A percentile compares a stretch with the other conserved stretches of the same genome.
Conservation (phyloP, 2,888 invertebrate species). For the Sarcophaga variegata region DNA sequence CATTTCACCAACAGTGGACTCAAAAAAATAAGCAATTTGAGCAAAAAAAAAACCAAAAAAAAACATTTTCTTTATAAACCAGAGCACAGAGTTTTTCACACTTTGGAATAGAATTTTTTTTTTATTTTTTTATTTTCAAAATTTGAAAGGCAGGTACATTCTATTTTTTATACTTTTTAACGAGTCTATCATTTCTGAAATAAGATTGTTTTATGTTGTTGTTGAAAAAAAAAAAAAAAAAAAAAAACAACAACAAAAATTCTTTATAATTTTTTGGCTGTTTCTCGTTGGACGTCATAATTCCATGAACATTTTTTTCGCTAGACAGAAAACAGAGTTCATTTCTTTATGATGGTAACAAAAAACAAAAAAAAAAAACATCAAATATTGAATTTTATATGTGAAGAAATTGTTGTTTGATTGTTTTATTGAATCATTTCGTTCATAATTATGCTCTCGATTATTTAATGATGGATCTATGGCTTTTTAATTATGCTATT, state of each 20-base stretch:
- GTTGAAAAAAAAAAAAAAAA: slow-evolving; percentile 21
- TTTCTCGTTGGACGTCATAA: slow-evolving; percentile 41
- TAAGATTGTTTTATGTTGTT: slow-evolving; percentile 20
- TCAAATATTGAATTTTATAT: neutral
- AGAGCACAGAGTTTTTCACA: slow-evolving; percentile 57
- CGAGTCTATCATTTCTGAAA: slow-evolving; percentile 18
- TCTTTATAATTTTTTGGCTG: slow-evolving; percentile 31
- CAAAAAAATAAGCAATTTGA: slow-evolving; percentile 30
- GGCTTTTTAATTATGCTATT: neutral
- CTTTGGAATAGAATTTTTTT: slow-evolving; percentile 51
- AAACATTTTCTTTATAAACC: neutral
- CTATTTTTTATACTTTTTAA: slow-evolving; percentile 26
- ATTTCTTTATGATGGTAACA: too few species aligned
- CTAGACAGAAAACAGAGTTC: neutral
- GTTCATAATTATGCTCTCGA: neutral
- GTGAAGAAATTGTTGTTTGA: slow-evolving; percentile 12
- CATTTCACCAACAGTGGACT: slow-evolving; percentile 32
- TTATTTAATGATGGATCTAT: slow-evolving; percentile 2
- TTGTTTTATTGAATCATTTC: slow-evolving; percentile 14
- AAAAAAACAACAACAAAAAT: slow-evolving; percentile 10
- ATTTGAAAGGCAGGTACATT: slow-evolving; percentile 53
- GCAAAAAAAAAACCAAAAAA: slow-evolving; percentile 37
- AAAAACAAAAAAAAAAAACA: too few species aligned
- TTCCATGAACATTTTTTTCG: slow-evolving; percentile 42
- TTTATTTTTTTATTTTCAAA: slow-evolving; percentile 4